phyloP scores from a whole-genome alignment of 2,113 vertebrate species.

The Microcebus ravelobensis region DNA sequence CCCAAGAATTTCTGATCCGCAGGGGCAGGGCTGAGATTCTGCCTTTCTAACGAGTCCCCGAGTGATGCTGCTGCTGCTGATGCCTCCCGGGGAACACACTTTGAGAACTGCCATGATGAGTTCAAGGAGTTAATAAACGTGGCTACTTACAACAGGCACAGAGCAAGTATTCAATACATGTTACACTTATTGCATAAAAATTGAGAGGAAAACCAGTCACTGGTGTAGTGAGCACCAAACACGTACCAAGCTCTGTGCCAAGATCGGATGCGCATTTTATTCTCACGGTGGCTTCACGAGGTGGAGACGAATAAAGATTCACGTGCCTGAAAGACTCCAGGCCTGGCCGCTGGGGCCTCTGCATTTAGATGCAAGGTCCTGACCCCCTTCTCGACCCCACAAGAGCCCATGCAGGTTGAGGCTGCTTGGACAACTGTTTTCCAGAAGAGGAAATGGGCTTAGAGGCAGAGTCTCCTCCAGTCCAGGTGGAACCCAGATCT shows the following conservation, averaged over 20 bases:
- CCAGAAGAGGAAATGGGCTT: not conserved
- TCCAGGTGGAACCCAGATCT: not conserved
- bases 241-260: not conserved
- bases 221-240: not conserved
- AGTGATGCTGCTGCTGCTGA: not conserved
- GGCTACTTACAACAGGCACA: not conserved
- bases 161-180: not conserved
- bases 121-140: not conserved
- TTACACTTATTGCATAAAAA: not conserved
- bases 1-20: not conserved
- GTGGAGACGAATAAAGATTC: not conserved
- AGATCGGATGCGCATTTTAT: not conserved
- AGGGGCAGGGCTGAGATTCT: not conserved
- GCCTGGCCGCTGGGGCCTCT: not conserved
- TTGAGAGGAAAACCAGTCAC: not conserved
- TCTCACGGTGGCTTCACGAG: not conserved
- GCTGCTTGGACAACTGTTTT: not conserved
- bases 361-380: not conserved
- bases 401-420: not conserved
- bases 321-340: not conserved
- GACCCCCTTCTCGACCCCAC: not conserved
- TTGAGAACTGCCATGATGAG: not conserved
- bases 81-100: not conserved
- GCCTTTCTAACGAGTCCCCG: not conserved
- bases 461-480: not conserved